These are phyloP conservation scores for Lophotriccus pileatus DNA, from an alignment of 2,797 vertebrate species.

Conservation along the genomic window DNA sequence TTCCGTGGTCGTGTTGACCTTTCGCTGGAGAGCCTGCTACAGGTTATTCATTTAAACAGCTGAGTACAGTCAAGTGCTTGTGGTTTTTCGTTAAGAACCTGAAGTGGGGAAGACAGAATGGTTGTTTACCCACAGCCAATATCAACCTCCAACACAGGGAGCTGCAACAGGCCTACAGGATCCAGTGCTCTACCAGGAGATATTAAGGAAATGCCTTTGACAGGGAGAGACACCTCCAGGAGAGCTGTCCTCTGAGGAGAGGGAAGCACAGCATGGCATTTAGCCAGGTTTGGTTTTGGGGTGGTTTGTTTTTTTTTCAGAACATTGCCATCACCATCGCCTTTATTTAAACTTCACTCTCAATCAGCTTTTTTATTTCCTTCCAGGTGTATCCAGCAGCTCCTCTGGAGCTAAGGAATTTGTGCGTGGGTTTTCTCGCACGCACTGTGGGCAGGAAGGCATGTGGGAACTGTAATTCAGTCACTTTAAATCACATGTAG, in stretches of 20 bases:
- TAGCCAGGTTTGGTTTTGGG: background rate
- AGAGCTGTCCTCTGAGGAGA: background rate
- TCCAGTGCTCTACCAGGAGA: background rate
- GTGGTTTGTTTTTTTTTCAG: background rate
- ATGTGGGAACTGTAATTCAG: slow-evolving; percentile 45
- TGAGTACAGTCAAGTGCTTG: fast-evolving
- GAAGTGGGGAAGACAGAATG: background rate
- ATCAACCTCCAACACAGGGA: background rate
- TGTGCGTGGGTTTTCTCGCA: background rate
- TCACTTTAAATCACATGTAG: slow-evolving; percentile 46
- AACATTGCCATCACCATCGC: background rate
- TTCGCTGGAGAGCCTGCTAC: background rate
- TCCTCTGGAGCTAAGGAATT: slow-evolving; percentile 1
- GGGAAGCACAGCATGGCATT: background rate
- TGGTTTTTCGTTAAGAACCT: background rate
- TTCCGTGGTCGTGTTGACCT: background rate
- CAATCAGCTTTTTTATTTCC: background rate
- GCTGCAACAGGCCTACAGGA: background rate
- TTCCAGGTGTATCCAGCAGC: slow-evolving; percentile 22
- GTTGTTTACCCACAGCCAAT: background rate
- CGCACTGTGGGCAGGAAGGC: background rate
- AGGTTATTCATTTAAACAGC: background rate
- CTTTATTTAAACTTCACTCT: slow-evolving; percentile 2
- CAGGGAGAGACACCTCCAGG: background rate
- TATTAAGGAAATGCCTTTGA: slow-evolving; percentile 1